phyloP scores from a whole-genome alignment of 2,113 vertebrate species.

The Tiliqua scincoides region DNA sequence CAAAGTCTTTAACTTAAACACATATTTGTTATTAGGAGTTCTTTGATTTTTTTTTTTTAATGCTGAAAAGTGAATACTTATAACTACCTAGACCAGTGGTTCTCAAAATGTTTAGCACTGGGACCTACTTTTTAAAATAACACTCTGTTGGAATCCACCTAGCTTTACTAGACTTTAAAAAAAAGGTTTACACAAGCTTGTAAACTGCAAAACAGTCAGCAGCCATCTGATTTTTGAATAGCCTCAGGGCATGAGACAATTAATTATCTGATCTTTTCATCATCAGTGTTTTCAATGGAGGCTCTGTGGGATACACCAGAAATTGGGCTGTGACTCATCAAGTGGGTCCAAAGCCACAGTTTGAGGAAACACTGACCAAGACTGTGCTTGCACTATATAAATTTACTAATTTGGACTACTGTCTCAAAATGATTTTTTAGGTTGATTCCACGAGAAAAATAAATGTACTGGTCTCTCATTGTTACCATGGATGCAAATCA shows the following conservation, averaged over 20 bases:
- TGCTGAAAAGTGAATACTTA: not conserved
- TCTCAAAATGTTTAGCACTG: too few species aligned
- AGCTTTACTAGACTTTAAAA: too few species aligned
- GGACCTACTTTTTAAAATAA: too few species aligned
- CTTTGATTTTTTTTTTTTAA: not conserved
- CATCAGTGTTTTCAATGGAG: not conserved
- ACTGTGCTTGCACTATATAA: not conserved
- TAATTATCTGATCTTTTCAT: too few species aligned
- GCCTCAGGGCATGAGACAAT: too few species aligned
- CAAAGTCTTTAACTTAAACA: not conserved
- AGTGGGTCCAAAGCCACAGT: too few species aligned
- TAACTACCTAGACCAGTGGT: not conserved
- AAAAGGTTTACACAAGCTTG: too few species aligned
- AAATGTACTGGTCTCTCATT: not conserved
- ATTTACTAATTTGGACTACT: not conserved
- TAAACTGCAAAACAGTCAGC: too few species aligned
- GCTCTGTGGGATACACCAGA: too few species aligned
- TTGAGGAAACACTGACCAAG: not conserved
- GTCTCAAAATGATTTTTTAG: not conserved
- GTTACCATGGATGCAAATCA: not conserved
- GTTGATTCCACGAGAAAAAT: not conserved
- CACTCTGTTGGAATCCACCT: too few species aligned
- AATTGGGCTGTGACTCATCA: too few species aligned
- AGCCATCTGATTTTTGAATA: too few species aligned
- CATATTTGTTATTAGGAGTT: not conserved